Conservation (phyloP, 2,113 vertebrate genomes). For the Muntiacus muntjak region DNA sequence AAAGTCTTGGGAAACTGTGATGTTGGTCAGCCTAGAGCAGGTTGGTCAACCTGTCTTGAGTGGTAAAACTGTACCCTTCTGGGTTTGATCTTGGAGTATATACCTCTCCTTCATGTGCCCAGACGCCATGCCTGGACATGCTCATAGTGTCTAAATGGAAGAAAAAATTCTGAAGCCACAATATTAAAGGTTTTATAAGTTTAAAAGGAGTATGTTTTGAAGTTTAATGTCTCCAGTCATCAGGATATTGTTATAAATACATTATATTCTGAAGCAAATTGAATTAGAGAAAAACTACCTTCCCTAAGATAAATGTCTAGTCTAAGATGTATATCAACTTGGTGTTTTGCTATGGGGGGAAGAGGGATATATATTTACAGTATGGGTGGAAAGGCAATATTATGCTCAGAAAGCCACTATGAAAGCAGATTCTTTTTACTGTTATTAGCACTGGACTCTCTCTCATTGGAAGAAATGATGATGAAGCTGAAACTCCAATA, state of each 20-base stretch:
- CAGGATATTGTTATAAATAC: background rate
- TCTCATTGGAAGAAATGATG: background rate
- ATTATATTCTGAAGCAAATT: constrained; percentile 18
- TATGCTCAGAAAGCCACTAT: background rate
- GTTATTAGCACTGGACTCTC: background rate
- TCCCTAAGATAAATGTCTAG: background rate
- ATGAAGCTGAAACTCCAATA: background rate
- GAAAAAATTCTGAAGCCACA: constrained; percentile 15
- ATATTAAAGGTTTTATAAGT: constrained; percentile 27
- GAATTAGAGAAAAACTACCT: background rate
- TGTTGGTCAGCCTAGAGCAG: background rate
- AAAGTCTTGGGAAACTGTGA: constrained; percentile 30
- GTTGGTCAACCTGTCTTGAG: constrained; percentile 17
- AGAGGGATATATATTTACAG: background rate
- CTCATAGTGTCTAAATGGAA: background rate
- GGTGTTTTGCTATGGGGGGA: background rate
- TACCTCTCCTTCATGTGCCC: constrained; percentile 44
- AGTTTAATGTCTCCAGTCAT: background rate
- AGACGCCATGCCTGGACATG: constrained; percentile 56
- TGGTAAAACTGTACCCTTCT: constrained; percentile 50
- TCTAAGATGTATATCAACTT: background rate
- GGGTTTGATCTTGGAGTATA: constrained; percentile 43
- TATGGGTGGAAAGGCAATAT: background rate
- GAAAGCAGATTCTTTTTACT: background rate
- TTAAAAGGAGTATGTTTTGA: constrained; percentile 2